A percentile compares a stretch with the other conserved stretches of the same genome.
phyloP scores from a whole-genome alignment of 1,140 invertebrate genomes.

The Teleogryllus occipitalis region DNA sequence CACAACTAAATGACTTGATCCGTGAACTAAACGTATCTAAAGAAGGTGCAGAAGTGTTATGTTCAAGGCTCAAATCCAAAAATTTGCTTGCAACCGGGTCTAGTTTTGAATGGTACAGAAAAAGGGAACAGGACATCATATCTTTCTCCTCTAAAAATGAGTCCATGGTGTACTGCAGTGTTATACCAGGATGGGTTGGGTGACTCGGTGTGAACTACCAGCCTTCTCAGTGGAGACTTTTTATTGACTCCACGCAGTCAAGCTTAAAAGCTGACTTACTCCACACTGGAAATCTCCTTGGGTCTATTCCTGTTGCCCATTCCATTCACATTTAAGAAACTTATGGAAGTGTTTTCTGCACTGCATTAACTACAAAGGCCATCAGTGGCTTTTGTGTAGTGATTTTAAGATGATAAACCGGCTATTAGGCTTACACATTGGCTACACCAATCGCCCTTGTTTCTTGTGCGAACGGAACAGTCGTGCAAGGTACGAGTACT shows the following conservation, averaged over 20 bases:
- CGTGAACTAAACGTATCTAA: constrained; percentile 19
- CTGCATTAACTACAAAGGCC: constrained; percentile 32
- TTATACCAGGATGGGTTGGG: constrained; percentile 26
- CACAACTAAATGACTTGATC: background rate
- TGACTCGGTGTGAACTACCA: constrained; percentile 28
- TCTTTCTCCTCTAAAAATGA: constrained; percentile 26
- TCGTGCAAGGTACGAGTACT: constrained; percentile 31
- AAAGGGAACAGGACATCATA: constrained; percentile 19
- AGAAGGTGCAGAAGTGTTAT: constrained; percentile 21
- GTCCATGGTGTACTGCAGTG: constrained; percentile 27
- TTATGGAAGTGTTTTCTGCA: constrained; percentile 31
- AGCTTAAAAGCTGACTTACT: constrained; percentile 34
- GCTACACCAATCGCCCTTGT: constrained; percentile 38
- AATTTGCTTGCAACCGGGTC: constrained; percentile 18
- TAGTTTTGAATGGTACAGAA: constrained; percentile 20
- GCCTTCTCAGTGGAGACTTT: constrained; percentile 28
- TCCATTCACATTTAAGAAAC: constrained; percentile 31
- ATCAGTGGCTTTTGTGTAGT: constrained; percentile 32
- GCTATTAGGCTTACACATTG: constrained; percentile 34
- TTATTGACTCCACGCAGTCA: constrained; percentile 30
- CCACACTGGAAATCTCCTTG: constrained; percentile 32
- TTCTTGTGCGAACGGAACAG: constrained; percentile 39
- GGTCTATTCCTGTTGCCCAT: constrained; percentile 32
- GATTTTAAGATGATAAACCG: constrained; percentile 35
- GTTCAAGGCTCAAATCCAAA: constrained; percentile 23